A percentile compares a stretch with the other conserved stretches of the same genome.
These are phyloP conservation scores for Hormaphis cornu DNA, from an alignment of 1,140 invertebrate genomes.

Conservation along the genomic window DNA sequence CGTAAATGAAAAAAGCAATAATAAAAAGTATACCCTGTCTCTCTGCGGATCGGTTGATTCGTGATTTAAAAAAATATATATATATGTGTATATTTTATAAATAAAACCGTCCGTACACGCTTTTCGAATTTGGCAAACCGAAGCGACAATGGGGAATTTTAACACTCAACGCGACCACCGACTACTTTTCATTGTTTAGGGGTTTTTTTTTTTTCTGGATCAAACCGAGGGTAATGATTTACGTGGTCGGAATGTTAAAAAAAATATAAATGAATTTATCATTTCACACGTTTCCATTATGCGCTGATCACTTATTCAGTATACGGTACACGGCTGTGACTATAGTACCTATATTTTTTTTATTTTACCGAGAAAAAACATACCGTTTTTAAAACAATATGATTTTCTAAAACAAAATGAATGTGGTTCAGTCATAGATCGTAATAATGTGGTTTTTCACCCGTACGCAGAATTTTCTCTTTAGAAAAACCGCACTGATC, in stretches of 20 bases:
- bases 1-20: neutral
- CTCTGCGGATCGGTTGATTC: conserved; percentile 17
- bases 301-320: neutral
- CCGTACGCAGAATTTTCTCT: too few species aligned
- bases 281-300: neutral
- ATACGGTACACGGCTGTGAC: neutral
- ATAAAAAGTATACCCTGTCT: conserved; percentile 28
- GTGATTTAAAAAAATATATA: neutral
- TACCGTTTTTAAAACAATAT: too few species aligned
- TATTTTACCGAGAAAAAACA: too few species aligned
- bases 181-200: conserved; percentile 29
- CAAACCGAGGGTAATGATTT: conserved; percentile 14
- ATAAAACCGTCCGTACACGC: neutral
- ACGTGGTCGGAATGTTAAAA: conserved; percentile 27
- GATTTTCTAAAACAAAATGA: too few species aligned
- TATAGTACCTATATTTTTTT: too few species aligned
- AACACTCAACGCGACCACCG: neutral
- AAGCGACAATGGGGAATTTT: conserved; percentile 10
- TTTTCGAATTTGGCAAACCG: conserved; percentile 23
- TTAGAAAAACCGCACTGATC: too few species aligned
- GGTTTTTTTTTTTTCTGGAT: neutral
- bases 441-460: too few species aligned
- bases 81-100: too few species aligned
- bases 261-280: neutral
- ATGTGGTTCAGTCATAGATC: too few species aligned